Base-by-base conservation (phyloP, 2,888 invertebrate species). In the Xanthia togata region DNA sequence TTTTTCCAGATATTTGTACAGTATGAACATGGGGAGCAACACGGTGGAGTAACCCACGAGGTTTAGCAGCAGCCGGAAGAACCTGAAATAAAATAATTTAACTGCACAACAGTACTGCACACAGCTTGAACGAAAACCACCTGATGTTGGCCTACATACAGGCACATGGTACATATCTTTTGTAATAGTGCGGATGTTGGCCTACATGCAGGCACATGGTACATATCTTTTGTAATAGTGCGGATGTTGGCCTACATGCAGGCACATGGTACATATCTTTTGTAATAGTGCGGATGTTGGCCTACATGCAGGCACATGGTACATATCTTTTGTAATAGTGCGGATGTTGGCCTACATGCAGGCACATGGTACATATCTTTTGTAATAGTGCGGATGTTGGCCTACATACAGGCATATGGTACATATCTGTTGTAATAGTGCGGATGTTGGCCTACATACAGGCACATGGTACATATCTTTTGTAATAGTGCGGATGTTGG, bases 11-110 rank as follows among this genome's bases (percentile, higher is more conserved):
- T 98, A 99, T 93, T 98, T 98, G 92, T 98, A 98, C 74, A 99
- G 97, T 31, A 99, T 94, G 91, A 97, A 98, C 68, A 98, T 98
- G 2, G 99, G 99, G 78, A 99, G 94, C 92, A 99, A 97, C 75
- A 99, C 97, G n/a, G 98, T 98, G 5, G 98, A 97, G 93, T 99
- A 99, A 23, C 99, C 99, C 31, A 98, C 96, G 74, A 99, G 96
- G 95, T 99, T 99, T 41, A 98, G 96, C 60, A 97, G 90, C 60
- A 99, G 96, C 83, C 98, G 97, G 86, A 98, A 96, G 31, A 98
- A 91, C 99, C 99, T 96, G 91, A 0, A 90, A 91, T 47, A 67
- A 26, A 20, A 35, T 1, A 0, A 23, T 12, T 38, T 23, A 26
- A 50, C 23, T 6, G 4, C 12, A n/a, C 4, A 1, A 26, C 41